Conservation (phyloP, 2,888 invertebrate genomes). For the Notocelia uddmanniana region DNA sequence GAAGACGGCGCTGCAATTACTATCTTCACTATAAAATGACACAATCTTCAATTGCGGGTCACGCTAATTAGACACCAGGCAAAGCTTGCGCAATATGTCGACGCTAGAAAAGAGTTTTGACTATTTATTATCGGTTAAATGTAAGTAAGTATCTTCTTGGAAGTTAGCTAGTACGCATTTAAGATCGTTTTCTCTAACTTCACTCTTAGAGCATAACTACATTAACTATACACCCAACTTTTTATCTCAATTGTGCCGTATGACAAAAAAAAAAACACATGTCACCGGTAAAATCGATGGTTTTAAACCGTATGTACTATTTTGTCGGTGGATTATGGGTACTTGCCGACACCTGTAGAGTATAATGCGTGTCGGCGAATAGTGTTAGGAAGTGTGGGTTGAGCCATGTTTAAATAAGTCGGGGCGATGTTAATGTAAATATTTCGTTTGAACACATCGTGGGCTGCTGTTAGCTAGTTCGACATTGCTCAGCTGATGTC, state of each 20-base stretch:
- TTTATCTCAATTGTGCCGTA: too few relatives aligned
- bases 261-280: too few relatives aligned
- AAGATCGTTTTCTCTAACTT: too few relatives aligned
- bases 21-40: slow-evolving; percentile 22
- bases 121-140: background rate
- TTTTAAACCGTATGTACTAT: background rate
- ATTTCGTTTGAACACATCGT: slow-evolving; percentile 59
- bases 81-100: slow-evolving; percentile 30
- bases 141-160: background rate
- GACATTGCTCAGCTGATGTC: slow-evolving; percentile 54
- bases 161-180: too few relatives aligned
- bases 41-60: slow-evolving; percentile 35
- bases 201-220: too few relatives aligned
- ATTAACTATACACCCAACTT: too few relatives aligned
- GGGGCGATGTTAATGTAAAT: slow-evolving; percentile 58
- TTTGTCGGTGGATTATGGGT: background rate
- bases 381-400: slow-evolving; percentile 58
- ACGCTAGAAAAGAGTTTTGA: background rate
- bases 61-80: slow-evolving; percentile 51
- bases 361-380: background rate
- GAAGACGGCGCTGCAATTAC: slow-evolving; percentile 29
- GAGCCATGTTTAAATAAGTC: slow-evolving; percentile 61
- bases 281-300: background rate
- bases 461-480: slow-evolving; percentile 58
- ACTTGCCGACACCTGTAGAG: background rate